Evolutionary conservation across 1,140 invertebrate genomes (phyloP).

Genomic region (Drosophila mojavensis): DNA sequence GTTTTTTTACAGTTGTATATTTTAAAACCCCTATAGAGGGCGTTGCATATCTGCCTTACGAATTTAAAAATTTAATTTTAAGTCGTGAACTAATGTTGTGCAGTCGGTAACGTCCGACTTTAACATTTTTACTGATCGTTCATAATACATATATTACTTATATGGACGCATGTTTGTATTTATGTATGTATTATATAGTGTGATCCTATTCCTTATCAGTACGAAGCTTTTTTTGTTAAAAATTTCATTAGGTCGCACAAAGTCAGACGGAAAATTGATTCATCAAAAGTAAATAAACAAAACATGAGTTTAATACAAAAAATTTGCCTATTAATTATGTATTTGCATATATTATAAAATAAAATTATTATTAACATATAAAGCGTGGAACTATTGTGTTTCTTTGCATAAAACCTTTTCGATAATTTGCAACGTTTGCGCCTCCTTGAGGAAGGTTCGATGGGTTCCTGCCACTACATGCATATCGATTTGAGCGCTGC

Average conservation of each 20-base stretch:
- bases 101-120: no score
- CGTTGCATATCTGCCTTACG: no score
- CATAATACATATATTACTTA: background rate
- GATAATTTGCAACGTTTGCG: conserved; percentile 86
- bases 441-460: conserved; percentile 90
- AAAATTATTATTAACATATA: conserved; percentile 25
- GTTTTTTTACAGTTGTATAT: no score
- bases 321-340: conserved; percentile 14
- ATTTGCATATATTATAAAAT: conserved; percentile 14
- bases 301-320: conserved; percentile 7
- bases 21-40: no score
- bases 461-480: conserved; percentile 91
- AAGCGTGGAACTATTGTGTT: conserved; percentile 34
- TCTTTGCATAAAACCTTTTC: conserved; percentile 68
- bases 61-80: no score
- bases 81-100: no score
- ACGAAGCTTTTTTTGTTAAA: background rate
- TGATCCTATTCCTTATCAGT: no score
- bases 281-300: conserved; percentile 9
- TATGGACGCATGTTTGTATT: background rate
- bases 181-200: conserved; percentile 14
- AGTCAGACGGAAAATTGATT: conserved; percentile 3
- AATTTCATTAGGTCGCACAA: background rate
- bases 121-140: no score
- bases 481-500: conserved; percentile 87